Base-by-base conservation (phyloP, 2,888 invertebrate species). In the Proisotoma minuta region DNA sequence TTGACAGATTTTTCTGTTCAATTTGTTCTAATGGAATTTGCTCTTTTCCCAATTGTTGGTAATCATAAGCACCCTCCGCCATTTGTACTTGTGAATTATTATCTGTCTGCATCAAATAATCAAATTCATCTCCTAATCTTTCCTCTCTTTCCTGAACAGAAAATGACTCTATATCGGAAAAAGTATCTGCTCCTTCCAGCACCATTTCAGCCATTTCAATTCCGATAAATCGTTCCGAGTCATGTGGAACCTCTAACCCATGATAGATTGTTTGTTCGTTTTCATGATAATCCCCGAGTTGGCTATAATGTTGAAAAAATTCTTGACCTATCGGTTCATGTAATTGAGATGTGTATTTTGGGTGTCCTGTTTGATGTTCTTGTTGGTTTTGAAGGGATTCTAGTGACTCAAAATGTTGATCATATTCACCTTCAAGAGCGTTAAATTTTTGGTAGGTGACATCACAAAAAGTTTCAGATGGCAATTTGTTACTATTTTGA, bases 141-240 rank as follows among this genome's bases (percentile, higher is more conserved):
- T 39, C 75, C 66, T 59, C 73, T 70, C 48, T 75, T 72, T 61
- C 61, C 15, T 27, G 18, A 15, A 3, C 51, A 48, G 60, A 51
- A 18, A 66, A 47, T 15, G 60, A 60, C 20, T 68, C 68, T 15
- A 63, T 48, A 20, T 68, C 65, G 1, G 68, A 68, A 10, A 68
- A 56, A 2, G 68, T 66, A 47, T 66, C 68, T 5, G 60, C 59
- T 28, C 64, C 63, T 48, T 66, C 65, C n/a, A 63, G 59, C 18
- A 59, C 57, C 51, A 57, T 54, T 4, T 70, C 64, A 20, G 57
- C 52, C 56, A 53, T 58, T 29, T 56, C 49, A 12, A 59, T 48
- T 22, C 59, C 59, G 20, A 59, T 52, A 34, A 59, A 59, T 22
- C 28, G 34, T 22, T 52, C 59, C 12, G 34, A 34, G 8, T 34